Evolutionary conservation across 2,797 vertebrate genomes (phyloP), one percentile per base, ranked within the genome.

Genomic region (Enteromius trimaculatus): DNA sequence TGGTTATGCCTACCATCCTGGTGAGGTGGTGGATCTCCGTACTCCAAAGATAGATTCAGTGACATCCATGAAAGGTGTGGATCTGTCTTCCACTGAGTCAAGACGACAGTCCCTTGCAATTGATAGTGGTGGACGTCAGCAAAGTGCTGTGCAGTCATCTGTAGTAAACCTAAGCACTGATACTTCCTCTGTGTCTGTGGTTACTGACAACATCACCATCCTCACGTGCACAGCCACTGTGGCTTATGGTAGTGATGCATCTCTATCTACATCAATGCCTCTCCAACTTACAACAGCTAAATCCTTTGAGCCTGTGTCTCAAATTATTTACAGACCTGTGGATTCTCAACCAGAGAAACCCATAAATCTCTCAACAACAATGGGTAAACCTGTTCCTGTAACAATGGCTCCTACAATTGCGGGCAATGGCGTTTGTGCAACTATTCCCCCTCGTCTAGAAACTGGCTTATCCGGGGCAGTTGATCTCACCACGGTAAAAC

Each of bases 11-110:
- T 88, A 93, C 82, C 94, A 95, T 85, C 90, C 92, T 26, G 94
- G 92, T n/a, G 96, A 98, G 88, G 95, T 97, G 70, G 97, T 99
- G 83, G 98, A 99, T 92, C 95, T 99, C 80, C 95, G 97, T 78
- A 99, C 97, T 77, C 91, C 96, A 87, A 99, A 97, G 88, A 89
- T 92, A 66, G 95, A 97, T 84, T 86, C 92, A 80, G 95, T 93
- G 86, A 94, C 92, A 88, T 89, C 88, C 78, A 94, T 95, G 84
- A 96, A 94, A 87, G 96, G 96, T 60, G 93, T 98, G 87, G 96
- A 99, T 93, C 92, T 99, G 75, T 97, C 98, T 86, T 90, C 96
- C 76, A 80, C 91, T 75, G 97, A 98, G 23, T 78, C 93, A 55
- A 96, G 94, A 90, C 94, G 91, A 55, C 96, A 96, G 86, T 93